Evolutionary conservation across 2,797 vertebrate genomes (phyloP).

Genomic region (Coendou prehensilis): DNA sequence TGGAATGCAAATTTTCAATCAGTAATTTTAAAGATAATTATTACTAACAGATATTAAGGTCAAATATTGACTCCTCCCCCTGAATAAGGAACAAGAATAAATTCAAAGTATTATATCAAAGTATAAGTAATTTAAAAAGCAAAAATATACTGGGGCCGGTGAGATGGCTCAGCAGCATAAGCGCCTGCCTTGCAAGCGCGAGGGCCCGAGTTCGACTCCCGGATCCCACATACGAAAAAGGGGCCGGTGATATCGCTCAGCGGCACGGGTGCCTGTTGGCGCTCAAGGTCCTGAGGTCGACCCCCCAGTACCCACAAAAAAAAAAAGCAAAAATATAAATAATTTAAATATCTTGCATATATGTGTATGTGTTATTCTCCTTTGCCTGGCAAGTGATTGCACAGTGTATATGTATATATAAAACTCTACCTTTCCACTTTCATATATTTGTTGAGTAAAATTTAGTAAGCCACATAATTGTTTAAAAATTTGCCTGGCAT

Average conservation of each 20-base stretch:
- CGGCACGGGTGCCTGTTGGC: no score
- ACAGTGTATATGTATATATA: background rate
- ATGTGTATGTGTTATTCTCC: background rate
- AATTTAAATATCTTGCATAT: background rate
- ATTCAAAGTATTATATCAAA: conserved; percentile 17
- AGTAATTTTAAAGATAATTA: conserved; percentile 16
- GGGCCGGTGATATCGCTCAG: no score
- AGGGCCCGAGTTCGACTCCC: no score
- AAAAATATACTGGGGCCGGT: no score
- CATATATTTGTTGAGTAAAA: background rate
- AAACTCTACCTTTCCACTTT: background rate
- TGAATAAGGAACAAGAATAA: background rate
- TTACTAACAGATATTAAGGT: conserved; percentile 57
- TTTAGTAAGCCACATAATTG: background rate
- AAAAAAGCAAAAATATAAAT: background rate
- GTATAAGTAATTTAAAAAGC: background rate
- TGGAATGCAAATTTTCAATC: background rate
- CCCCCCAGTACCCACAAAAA: no score
- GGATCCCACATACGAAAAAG: no score
- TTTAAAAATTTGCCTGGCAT: conserved; percentile 2
- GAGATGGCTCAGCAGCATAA: no score
- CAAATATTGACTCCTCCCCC: background rate
- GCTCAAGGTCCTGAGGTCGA: no score
- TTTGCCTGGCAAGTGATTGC: background rate
- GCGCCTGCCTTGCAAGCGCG: no score